Conservation (phyloP, 1,140 invertebrate species). For the Teleopsis dalmanni region DNA sequence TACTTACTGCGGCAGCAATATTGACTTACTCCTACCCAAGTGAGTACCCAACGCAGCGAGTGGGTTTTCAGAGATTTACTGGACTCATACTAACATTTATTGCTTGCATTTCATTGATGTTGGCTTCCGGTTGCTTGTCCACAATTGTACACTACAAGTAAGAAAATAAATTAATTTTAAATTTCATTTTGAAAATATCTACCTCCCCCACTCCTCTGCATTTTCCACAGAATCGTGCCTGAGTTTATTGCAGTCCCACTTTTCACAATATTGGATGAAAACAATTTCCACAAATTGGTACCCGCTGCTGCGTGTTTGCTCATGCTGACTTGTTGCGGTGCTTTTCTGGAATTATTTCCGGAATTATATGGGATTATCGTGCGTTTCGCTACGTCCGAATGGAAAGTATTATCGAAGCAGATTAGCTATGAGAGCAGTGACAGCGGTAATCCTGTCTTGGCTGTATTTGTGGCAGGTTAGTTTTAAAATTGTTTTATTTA, state of each 20-base stretch:
- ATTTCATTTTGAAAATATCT: background rate
- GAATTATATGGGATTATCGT: slow-evolving; percentile 53
- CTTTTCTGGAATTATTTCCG: slow-evolving; percentile 55
- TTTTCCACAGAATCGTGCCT: slow-evolving; percentile 16
- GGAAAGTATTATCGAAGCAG: slow-evolving; percentile 55
- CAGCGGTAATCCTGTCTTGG: slow-evolving; percentile 58
- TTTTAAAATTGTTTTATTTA: background rate
- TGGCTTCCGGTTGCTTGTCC: slow-evolving; percentile 33
- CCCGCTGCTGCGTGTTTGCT: slow-evolving; percentile 55
- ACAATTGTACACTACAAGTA: slow-evolving; percentile 36
- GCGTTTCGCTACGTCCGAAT: slow-evolving; percentile 54
- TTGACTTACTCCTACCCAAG: slow-evolving; percentile 32
- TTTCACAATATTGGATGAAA: slow-evolving; percentile 53
- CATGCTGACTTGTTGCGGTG: slow-evolving; percentile 52
- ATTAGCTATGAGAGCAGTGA: slow-evolving; percentile 56
- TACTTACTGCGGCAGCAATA: slow-evolving; percentile 27
- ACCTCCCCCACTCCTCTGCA: background rate
- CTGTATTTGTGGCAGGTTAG: slow-evolving; percentile 56
- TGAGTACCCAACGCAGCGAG: slow-evolving; percentile 26
- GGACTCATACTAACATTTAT: slow-evolving; percentile 19
- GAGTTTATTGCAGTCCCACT: slow-evolving; percentile 53
- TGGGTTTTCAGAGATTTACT: slow-evolving; percentile 22
- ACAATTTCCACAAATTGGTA: slow-evolving; percentile 53
- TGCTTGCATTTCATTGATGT: slow-evolving; percentile 25
- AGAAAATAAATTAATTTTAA: slow-evolving; percentile 4